phyloP scores from a whole-genome alignment of 92 coral and sea anemone genomes.

The Zoanthus sansibaricus region DNA sequence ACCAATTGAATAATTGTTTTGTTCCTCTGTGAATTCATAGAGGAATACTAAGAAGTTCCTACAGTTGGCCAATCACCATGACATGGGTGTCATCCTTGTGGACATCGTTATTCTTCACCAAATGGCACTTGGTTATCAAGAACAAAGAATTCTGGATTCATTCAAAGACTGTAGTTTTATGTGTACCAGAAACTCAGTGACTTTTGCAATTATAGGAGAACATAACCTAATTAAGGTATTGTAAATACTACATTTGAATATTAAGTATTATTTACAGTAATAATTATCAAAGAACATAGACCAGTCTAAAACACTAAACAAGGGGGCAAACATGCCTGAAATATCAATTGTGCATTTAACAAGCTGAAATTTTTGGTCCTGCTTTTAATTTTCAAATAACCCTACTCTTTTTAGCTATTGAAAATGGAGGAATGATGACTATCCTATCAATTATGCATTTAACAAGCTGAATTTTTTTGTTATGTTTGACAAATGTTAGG shows the following conservation, averaged over 20 bases:
- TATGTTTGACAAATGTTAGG: no score
- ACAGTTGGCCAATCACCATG: slow-evolving; percentile 23
- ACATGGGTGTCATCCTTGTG: slow-evolving; percentile 12
- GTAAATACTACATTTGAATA: not conserved
- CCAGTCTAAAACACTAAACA: not conserved
- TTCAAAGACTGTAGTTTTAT: not conserved
- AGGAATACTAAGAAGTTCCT: slow-evolving; percentile 26
- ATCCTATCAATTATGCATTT: no score
- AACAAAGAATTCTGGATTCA: not conserved
- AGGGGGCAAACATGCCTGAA: no score
- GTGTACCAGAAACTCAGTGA: not conserved
- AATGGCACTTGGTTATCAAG: not conserved
- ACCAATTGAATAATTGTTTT: not conserved
- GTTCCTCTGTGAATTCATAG: not conserved
- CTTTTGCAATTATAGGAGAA: slow-evolving; percentile 23
- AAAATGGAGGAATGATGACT: no score
- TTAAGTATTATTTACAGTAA: not conserved
- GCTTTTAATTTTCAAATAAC: no score
- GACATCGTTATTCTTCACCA: not conserved
- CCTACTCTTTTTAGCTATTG: no score
- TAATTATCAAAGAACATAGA: not conserved
- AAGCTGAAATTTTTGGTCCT: no score
- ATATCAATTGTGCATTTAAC: no score
- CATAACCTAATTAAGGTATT: not conserved
- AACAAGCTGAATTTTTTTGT: no score